Percentiles rank a stretch among this genome's conserved stretches.
Conservation (phyloP, 2,888 invertebrate species). For the Cheilosia variabilis region DNA sequence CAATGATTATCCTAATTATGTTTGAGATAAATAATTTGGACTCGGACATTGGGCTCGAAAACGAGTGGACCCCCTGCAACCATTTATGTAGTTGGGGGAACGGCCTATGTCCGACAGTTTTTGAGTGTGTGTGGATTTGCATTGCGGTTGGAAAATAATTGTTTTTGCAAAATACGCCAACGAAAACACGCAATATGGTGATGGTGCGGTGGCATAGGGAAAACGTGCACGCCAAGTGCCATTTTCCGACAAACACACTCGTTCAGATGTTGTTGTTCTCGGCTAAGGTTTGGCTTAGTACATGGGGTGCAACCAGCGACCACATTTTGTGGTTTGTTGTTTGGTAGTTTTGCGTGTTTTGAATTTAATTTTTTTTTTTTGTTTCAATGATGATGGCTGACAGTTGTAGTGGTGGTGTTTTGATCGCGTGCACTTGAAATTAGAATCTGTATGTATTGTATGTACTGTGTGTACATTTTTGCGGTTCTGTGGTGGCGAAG, state of each 20-base stretch:
- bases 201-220: neutral
- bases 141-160: constrained; percentile 66
- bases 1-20: constrained; percentile 75
- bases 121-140: constrained; percentile 24
- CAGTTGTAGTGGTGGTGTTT: constrained; percentile 54
- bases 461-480: neutral
- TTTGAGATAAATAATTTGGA: constrained; percentile 55
- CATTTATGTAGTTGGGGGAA: neutral
- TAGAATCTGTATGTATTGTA: neutral
- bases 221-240: constrained; percentile 62
- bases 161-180: constrained; percentile 64
- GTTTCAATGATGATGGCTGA: constrained; percentile 15
- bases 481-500: constrained; percentile 20
- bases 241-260: constrained; percentile 46
- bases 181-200: constrained; percentile 60
- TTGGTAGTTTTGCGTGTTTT: constrained; percentile 69
- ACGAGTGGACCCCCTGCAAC: constrained; percentile 20
- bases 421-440: constrained; percentile 69
- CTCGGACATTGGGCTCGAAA: constrained; percentile 44
- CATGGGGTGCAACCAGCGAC: constrained; percentile 47
- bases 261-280: constrained; percentile 56
- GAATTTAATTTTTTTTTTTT: constrained; percentile 9
- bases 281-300: constrained; percentile 40
- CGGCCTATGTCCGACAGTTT: neutral
- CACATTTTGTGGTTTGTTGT: constrained; percentile 69